These are phyloP conservation scores for Cottus gobio DNA, from an alignment of 2,113 vertebrate genomes.

Conservation along the genomic window DNA sequence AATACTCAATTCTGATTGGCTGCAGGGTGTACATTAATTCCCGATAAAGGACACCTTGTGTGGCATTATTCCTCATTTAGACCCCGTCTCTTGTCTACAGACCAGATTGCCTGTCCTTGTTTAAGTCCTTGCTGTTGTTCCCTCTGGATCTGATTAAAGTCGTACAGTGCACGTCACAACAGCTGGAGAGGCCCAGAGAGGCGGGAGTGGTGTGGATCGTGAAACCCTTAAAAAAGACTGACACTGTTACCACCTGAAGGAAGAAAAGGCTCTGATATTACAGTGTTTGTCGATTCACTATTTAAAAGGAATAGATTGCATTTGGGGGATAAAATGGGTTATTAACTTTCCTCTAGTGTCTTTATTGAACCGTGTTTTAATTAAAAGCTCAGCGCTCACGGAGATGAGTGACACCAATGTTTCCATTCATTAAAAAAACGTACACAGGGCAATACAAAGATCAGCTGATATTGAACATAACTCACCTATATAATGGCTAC, in stretches of 20 bases:
- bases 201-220: not conserved
- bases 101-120: conserved; percentile 9
- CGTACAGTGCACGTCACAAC: conserved; percentile 27
- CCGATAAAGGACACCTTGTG: not conserved
- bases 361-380: not conserved
- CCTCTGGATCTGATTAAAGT: conserved; percentile 51
- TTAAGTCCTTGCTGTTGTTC: conserved; percentile 16
- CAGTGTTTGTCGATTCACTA: not conserved
- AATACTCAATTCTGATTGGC: not conserved
- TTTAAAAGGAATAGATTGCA: not conserved
- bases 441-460: not conserved
- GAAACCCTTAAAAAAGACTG: not conserved
- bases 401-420: not conserved
- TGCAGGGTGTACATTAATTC: not conserved
- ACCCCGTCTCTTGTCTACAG: not conserved
- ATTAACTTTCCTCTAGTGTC: not conserved
- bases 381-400: not conserved
- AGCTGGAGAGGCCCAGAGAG: conserved; percentile 21
- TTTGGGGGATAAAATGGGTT: not conserved
- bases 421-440: not conserved
- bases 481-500: not conserved
- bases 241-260: not conserved
- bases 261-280: not conserved
- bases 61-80: not conserved
- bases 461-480: not conserved